Evolutionary conservation across 2,888 invertebrate genomes (phyloP).

Genomic region (Drosophila ochracea): DNA sequence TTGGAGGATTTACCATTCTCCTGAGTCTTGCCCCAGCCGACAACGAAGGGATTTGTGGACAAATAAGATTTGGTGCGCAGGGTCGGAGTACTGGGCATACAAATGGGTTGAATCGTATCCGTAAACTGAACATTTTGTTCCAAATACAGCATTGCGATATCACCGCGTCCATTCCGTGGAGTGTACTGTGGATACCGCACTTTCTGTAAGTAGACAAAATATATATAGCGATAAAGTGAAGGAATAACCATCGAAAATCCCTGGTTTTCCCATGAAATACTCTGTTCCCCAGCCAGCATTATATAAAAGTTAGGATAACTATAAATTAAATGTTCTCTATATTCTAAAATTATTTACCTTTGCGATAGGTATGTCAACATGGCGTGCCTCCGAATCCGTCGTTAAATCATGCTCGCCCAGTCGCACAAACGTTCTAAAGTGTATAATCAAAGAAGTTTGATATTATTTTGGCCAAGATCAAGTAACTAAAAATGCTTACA

Average conservation of each 20-base stretch:
- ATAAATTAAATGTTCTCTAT: neutral
- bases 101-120: slow-evolving; percentile 89
- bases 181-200: slow-evolving; percentile 77
- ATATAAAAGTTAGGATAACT: no score
- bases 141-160: slow-evolving; percentile 91
- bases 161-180: slow-evolving; percentile 87
- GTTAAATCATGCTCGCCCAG: slow-evolving; percentile 92
- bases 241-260: neutral
- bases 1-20: slow-evolving; percentile 88
- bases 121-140: slow-evolving; percentile 87
- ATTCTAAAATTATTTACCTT: slow-evolving; percentile 63
- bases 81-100: slow-evolving; percentile 88
- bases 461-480: neutral
- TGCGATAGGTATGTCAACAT: slow-evolving; percentile 87
- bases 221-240: neutral
- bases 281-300: neutral
- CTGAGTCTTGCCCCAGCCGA: slow-evolving; percentile 87
- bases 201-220: slow-evolving; percentile 53
- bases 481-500: slow-evolving; percentile 69
- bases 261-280: neutral
- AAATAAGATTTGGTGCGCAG: slow-evolving; percentile 87
- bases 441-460: neutral
- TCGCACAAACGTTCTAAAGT: slow-evolving; percentile 86
- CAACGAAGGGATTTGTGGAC: slow-evolving; percentile 88
- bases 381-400: slow-evolving; percentile 87